Conservation (phyloP, 1,140 invertebrate species). For the Rhagoletis zephyria region DNA sequence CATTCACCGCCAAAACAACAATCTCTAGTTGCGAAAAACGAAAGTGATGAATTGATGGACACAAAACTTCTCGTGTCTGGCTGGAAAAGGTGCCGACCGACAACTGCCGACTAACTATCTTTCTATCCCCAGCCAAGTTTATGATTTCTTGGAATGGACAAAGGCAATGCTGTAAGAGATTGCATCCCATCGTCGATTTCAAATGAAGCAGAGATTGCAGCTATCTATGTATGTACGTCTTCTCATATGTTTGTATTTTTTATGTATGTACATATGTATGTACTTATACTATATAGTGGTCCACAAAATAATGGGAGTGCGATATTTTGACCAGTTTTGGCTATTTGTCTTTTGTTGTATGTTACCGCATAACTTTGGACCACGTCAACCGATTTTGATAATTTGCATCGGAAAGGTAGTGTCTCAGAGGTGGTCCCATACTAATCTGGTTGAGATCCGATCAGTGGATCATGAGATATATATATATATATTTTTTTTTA, state of each 20-base stretch:
- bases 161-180: neutral
- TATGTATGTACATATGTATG: neutral
- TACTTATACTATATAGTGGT: too few species aligned
- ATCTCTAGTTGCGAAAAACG: neutral
- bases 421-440: too few species aligned
- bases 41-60: conserved; percentile 24
- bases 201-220: neutral
- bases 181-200: neutral
- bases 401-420: too few species aligned
- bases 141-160: neutral
- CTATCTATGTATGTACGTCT: neutral
- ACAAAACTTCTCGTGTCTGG: neutral
- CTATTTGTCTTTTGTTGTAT: too few species aligned
- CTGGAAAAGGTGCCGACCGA: too few species aligned
- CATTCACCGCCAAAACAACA: neutral
- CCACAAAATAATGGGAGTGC: too few species aligned
- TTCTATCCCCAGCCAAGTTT: neutral
- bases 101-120: neutral
- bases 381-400: too few species aligned
- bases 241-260: neutral
- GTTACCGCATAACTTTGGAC: too few species aligned
- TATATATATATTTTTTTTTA: too few species aligned
- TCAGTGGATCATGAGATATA: too few species aligned
- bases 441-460: too few species aligned
- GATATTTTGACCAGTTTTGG: too few species aligned